These are phyloP conservation scores for Dorcus hopei DNA, from an alignment of 2,888 invertebrate species.

Conservation along the genomic window DNA sequence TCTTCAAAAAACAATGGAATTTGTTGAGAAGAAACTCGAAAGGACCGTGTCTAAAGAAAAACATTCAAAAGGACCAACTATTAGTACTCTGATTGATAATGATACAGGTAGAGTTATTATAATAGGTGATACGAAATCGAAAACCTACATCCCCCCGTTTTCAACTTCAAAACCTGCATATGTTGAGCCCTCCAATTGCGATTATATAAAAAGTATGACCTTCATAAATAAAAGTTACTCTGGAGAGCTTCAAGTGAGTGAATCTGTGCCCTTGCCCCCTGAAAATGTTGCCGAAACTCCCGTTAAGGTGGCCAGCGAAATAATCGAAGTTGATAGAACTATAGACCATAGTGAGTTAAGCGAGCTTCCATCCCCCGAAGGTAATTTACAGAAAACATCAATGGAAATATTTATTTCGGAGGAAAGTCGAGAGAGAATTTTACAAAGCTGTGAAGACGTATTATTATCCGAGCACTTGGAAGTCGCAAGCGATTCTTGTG, in stretches of 20 bases:
- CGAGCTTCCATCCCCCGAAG: too few relatives aligned
- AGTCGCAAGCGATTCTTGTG: too few relatives aligned
- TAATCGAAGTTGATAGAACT: too few relatives aligned
- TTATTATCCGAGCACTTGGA: too few relatives aligned
- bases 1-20: not conserved
- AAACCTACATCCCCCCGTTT: not conserved
- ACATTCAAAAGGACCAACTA: not conserved
- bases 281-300: too few relatives aligned
- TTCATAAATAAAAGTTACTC: not conserved
- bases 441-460: too few relatives aligned
- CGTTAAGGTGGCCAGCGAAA: too few relatives aligned
- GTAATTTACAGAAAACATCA: too few relatives aligned
- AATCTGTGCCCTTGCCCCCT: too few relatives aligned
- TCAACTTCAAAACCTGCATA: not conserved
- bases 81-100: not conserved
- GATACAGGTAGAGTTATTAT: not conserved
- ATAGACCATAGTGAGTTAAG: too few relatives aligned
- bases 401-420: too few relatives aligned
- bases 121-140: not conserved
- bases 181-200: not conserved
- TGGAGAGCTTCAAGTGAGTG: not conserved
- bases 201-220: not conserved
- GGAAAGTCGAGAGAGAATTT: too few relatives aligned
- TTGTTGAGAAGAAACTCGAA: not conserved
- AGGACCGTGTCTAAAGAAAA: not conserved